phyloP scores from a whole-genome alignment of 2,797 vertebrate genomes.

The Bucorvus abyssinicus region DNA sequence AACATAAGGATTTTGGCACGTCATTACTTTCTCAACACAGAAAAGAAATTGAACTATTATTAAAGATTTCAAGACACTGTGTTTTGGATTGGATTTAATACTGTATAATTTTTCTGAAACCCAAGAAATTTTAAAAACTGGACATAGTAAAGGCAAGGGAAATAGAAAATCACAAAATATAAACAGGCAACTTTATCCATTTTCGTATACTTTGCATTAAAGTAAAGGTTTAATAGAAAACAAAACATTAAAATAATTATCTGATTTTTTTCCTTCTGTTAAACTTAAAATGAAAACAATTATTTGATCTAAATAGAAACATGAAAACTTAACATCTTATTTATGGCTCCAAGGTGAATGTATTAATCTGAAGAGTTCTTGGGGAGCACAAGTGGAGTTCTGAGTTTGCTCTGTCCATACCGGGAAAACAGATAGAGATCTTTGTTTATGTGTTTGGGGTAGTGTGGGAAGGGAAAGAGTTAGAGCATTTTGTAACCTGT shows the following conservation, averaged over 20 bases:
- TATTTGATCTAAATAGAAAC: not conserved
- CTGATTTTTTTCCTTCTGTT: rapidly evolving
- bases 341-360: not conserved
- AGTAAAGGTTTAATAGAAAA: rapidly evolving
- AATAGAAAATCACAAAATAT: not conserved
- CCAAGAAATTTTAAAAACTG: not conserved
- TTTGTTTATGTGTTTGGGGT: not conserved
- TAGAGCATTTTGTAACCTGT: not conserved
- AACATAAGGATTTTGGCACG: not conserved
- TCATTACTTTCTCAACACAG: not conserved
- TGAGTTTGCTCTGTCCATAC: not conserved
- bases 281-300: not conserved
- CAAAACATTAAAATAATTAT: not conserved
- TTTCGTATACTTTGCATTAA: not conserved
- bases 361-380: not conserved
- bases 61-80: rapidly evolving
- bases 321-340: not conserved
- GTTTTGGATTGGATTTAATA: not conserved
- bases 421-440: not conserved
- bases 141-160: not conserved
- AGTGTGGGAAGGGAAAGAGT: not conserved
- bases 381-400: not conserved
- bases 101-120: not conserved
- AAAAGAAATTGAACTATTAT: not conserved
- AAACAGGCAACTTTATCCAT: not conserved